These are phyloP conservation scores for Pterocles orientalis DNA, from an alignment of 2,113 vertebrate species.

Conservation along the genomic window DNA sequence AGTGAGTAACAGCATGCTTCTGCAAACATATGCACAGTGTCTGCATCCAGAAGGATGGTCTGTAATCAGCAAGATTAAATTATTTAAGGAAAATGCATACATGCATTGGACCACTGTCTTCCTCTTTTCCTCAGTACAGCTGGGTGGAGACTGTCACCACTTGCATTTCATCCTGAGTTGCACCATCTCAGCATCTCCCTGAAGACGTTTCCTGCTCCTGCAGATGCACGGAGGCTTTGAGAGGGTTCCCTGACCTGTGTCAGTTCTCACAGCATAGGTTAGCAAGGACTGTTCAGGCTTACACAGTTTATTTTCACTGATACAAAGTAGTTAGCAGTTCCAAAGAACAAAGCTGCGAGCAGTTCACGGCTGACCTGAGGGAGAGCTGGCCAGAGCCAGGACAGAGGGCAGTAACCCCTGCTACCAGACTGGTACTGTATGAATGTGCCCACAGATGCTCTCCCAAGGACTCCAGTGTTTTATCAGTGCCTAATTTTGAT, in stretches of 20 bases:
- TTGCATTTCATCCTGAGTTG: background rate
- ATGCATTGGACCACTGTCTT: background rate
- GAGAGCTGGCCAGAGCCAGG: background rate
- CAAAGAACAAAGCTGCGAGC: background rate
- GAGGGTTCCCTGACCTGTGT: background rate
- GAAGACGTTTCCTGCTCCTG: accelerated
- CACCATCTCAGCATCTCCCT: background rate
- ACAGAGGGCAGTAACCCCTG: background rate
- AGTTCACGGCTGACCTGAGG: background rate
- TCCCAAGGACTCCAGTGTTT: background rate
- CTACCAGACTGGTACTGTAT: accelerated
- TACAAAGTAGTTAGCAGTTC: background rate
- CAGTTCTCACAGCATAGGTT: background rate
- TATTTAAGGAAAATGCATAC: background rate
- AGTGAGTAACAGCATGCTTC: background rate
- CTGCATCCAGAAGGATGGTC: background rate
- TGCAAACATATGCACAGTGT: accelerated
- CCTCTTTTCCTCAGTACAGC: background rate
- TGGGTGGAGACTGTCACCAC: background rate
- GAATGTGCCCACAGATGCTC: background rate
- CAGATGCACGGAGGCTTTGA: background rate
- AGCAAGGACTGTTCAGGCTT: background rate
- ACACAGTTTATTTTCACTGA: background rate
- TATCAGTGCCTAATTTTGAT: background rate
- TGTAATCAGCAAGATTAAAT: background rate